These are phyloP conservation scores for Emydocephalus ijimae DNA, from an alignment of 2,113 vertebrate species.

Conservation along the genomic window DNA sequence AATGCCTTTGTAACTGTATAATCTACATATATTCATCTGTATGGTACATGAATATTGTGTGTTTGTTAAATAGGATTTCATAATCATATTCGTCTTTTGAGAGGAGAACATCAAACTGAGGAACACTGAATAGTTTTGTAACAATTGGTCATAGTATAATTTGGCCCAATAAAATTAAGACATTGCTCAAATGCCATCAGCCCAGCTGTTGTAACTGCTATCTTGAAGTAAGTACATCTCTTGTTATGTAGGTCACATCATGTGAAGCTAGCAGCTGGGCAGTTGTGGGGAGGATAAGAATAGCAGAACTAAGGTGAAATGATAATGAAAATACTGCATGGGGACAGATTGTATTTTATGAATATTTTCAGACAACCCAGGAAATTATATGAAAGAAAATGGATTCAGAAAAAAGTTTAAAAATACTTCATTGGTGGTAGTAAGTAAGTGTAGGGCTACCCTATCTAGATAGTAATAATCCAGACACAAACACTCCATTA, in stretches of 20 bases:
- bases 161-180: conserved; percentile 49
- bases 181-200: conserved; percentile 55
- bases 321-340: conserved; percentile 32
- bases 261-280: conserved; percentile 60
- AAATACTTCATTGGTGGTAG: background rate
- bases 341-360: background rate
- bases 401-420: conserved; percentile 4
- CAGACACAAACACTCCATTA: background rate
- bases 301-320: conserved; percentile 22
- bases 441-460: background rate
- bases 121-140: conserved; percentile 35
- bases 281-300: conserved; percentile 27
- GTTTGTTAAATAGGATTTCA: background rate
- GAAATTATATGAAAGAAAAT: conserved; percentile 27
- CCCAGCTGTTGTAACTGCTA: conserved; percentile 64
- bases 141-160: conserved; percentile 54
- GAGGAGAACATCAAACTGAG: background rate
- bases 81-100: background rate
- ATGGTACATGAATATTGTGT: background rate
- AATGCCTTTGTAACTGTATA: background rate
- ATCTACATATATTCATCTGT: background rate
- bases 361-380: conserved; percentile 20
- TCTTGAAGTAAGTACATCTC: conserved; percentile 57
- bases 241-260: conserved; percentile 69
- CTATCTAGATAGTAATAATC: background rate